Evolutionary conservation across 2,888 invertebrate genomes (phyloP), one percentile per base, ranked within the genome.

Genomic region (Dione juno): DNA sequence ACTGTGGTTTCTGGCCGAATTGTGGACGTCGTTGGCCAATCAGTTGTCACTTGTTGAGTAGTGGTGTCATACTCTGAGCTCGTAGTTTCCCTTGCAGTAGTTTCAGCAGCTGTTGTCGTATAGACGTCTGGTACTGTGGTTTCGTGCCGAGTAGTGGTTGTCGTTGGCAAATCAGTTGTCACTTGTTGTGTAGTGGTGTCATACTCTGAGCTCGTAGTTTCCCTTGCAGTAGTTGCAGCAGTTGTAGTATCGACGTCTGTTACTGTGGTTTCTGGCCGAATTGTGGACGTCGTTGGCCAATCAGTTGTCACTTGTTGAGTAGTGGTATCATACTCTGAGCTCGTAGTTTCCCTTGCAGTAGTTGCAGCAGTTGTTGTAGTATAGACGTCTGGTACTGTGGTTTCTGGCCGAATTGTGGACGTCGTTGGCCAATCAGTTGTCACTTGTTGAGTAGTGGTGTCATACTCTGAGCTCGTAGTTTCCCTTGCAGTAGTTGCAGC

Each of bases 41-140:
- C 28, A 28, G 28, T 28, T 2, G 50, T 50, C 3, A 3, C 21
- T 21, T 21, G 19, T 10, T 16, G n/a, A 19, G 70, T 64, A 3
- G 58, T 59, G 8, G 8, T 58, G 14, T 68, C 52, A 16, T 43
- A 37, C 21, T 11, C 41, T 14, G 19, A 19, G 14, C 37, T 52
- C 64, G 64, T 52, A 16, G 52, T 64, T 9, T 58, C 54, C 14
- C 19, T 35, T 10, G 14, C 35, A 8, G 69, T 69, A 5, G 58
- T 58, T 58, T 63, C 50, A 1, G 50, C 19, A 3, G 50, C 2
- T 1, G 50, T 50, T 11, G 50, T 50, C 1, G 50, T 50, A 11
- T 19, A 19, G 19, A 50, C 11, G 5, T 21, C 50, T 21, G 50
- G 19, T 19, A 11, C 21, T 45, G 19, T 19, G 9, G 13, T 58